phyloP scores from a whole-genome alignment of 2,888 invertebrate genomes.

The Rhimphoctona megacephalus region DNA sequence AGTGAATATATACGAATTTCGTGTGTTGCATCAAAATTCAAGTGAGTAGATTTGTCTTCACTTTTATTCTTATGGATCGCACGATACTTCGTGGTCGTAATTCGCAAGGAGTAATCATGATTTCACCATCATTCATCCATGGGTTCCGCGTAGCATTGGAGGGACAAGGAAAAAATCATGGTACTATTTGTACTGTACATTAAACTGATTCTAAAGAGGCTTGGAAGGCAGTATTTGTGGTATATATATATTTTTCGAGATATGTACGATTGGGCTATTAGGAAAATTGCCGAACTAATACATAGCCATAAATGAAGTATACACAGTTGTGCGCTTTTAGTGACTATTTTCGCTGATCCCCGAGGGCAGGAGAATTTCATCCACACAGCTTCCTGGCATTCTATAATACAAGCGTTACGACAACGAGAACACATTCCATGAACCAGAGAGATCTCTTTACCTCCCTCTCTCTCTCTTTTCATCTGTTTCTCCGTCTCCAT shows the following conservation, averaged over 20 bases:
- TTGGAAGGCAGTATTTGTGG: neutral
- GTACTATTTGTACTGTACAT: neutral
- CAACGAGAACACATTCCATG: conserved; percentile 74
- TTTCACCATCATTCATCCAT: conserved; percentile 48
- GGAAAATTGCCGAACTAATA: conserved; percentile 43
- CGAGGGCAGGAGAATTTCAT: conserved; percentile 58
- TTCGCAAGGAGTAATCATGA: conserved; percentile 8
- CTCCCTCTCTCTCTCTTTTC: neutral
- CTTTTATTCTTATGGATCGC: conserved; percentile 12
- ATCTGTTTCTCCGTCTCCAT: conserved; percentile 9
- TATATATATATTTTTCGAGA: conserved; percentile 11
- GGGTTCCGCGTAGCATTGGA: conserved; percentile 17
- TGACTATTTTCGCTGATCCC: conserved; percentile 54
- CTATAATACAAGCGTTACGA: conserved; percentile 75
- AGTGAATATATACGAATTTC: neutral
- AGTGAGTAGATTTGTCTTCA: neutral
- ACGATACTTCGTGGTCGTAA: conserved; percentile 7
- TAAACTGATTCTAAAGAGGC: neutral
- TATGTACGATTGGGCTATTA: conserved; percentile 23
- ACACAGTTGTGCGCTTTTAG: conserved; percentile 12
- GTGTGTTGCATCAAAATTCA: neutral
- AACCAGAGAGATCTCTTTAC: conserved; percentile 49
- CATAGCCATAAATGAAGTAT: conserved; percentile 8
- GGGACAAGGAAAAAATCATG: conserved; percentile 16
- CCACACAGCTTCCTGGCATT: conserved; percentile 73